phyloP scores from a whole-genome alignment of 2,113 vertebrate genomes.

The Rhea pennata region DNA sequence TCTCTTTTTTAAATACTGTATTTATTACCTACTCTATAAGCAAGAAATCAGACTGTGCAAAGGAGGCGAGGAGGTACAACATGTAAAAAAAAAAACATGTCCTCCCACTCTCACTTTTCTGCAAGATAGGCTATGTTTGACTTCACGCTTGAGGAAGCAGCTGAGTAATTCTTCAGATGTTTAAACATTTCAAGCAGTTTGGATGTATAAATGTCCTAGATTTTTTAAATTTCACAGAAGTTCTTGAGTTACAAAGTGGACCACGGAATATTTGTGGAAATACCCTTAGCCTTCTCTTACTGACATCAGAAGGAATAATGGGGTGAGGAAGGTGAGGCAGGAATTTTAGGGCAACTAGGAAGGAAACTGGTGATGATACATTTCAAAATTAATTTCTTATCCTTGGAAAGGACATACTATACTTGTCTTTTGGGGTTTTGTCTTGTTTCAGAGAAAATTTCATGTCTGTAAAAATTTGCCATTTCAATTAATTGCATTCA shows the following conservation, averaged over 20 bases:
- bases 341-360: neutral
- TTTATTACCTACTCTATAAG: neutral
- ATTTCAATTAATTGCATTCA: neutral
- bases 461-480: neutral
- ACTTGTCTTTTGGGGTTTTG: neutral
- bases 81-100: slow-evolving; percentile 59
- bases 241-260: slow-evolving; percentile 16
- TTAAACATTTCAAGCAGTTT: slow-evolving; percentile 32
- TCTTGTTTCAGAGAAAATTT: neutral
- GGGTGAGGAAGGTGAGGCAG: neutral
- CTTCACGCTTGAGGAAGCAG: slow-evolving; percentile 50
- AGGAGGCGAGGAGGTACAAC: slow-evolving; percentile 64
- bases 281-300: neutral
- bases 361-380: neutral
- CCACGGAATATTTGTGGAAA: slow-evolving; percentile 5
- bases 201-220: slow-evolving; percentile 42
- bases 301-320: neutral
- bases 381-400: neutral
- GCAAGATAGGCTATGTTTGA: slow-evolving; percentile 51
- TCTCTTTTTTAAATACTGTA: slow-evolving; percentile 2
- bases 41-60: slow-evolving; percentile 60
- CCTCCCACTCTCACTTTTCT: slow-evolving; percentile 58
- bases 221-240: slow-evolving; percentile 1
- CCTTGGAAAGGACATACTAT: neutral
- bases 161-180: slow-evolving; percentile 66